These are phyloP conservation scores for Tichodroma muraria DNA, from an alignment of 2,113 vertebrate genomes.

Conservation along the genomic window DNA sequence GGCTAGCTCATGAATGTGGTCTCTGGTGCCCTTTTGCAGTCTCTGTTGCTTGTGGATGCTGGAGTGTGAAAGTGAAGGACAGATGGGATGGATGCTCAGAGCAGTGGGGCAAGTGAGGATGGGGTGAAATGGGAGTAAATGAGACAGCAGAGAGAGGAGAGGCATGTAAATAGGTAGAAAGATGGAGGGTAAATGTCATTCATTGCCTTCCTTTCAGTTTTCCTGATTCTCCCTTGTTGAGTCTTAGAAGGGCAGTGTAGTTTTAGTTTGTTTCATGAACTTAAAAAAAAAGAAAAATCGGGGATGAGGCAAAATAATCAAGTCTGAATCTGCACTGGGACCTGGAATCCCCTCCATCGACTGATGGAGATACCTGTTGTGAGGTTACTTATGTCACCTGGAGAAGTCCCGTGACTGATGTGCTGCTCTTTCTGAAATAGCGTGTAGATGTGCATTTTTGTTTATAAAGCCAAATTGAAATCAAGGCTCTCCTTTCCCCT, in stretches of 20 bases:
- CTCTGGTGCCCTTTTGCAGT: not conserved
- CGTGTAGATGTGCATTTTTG: not conserved
- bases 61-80: not conserved
- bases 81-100: not conserved
- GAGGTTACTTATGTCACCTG: not conserved
- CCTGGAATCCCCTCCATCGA: fast-evolving
- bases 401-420: not conserved
- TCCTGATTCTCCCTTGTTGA: not conserved
- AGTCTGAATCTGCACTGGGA: not conserved
- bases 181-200: not conserved
- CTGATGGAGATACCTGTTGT: not conserved
- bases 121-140: not conserved
- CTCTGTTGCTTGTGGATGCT: not conserved
- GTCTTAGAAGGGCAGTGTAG: not conserved
- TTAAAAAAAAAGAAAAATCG: not conserved
- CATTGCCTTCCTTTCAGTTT: not conserved
- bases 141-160: not conserved
- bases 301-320: not conserved
- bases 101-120: not conserved
- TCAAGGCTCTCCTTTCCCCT: not conserved
- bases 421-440: not conserved
- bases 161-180: not conserved
- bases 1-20: not conserved
- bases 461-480: not conserved
- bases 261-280: not conserved